These are phyloP conservation scores for Catagonus wagneri DNA, from an alignment of 2,113 vertebrate species.

Conservation along the genomic window DNA sequence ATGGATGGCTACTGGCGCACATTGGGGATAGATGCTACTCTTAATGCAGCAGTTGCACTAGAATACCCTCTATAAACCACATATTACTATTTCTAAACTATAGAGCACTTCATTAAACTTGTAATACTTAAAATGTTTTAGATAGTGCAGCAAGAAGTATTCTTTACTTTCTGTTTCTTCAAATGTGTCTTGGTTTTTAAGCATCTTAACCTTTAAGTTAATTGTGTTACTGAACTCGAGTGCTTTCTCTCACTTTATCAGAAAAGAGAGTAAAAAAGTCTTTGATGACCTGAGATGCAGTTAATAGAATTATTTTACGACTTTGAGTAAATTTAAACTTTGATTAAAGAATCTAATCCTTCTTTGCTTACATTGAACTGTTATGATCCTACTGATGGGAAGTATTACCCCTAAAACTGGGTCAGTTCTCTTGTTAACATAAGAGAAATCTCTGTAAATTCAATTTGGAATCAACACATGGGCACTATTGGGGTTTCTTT, in stretches of 20 bases:
- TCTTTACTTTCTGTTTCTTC: not conserved
- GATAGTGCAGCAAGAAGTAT: not conserved
- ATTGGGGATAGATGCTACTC: not conserved
- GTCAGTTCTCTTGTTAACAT: conserved; percentile 80
- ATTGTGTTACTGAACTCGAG: conserved; percentile 29
- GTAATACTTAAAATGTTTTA: conserved; percentile 42
- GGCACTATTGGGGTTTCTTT: conserved; percentile 27
- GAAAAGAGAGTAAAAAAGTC: not conserved
- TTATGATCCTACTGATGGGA: not conserved
- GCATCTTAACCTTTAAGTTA: not conserved
- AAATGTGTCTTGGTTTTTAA: conserved; percentile 24
- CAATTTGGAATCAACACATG: conserved; percentile 76
- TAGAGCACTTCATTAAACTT: not conserved
- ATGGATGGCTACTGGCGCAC: not conserved
- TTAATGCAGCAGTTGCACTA: not conserved
- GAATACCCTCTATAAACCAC: not conserved
- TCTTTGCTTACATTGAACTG: conserved; percentile 25
- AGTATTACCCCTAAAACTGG: conserved; percentile 71
- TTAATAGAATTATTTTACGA: conserved; percentile 23
- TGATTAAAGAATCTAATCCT: not conserved
- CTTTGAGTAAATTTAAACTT: not conserved
- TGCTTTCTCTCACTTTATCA: not conserved
- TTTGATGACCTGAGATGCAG: not conserved
- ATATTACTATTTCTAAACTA: not conserved
- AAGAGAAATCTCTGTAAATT: conserved; percentile 67